Evolutionary conservation across 2,797 vertebrate species (phyloP).

Genomic region (Gymnopithys bicolor): DNA sequence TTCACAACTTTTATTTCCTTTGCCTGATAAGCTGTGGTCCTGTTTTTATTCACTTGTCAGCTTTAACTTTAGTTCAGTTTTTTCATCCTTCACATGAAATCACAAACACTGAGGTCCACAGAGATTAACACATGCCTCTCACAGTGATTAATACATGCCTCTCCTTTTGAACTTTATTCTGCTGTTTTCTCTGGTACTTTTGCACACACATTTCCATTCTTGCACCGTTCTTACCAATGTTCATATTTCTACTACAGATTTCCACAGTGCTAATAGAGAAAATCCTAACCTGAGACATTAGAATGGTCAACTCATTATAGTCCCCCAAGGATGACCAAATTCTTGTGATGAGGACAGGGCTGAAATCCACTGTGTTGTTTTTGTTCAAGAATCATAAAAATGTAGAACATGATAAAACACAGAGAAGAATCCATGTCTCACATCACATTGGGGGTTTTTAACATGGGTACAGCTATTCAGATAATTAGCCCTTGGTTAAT

Average conservation of each 20-base stretch:
- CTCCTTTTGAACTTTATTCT: background rate
- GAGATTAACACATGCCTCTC: background rate
- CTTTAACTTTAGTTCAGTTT: background rate
- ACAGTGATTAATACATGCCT: background rate
- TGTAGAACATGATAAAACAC: background rate
- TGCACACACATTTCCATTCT: background rate
- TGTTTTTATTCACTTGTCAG: constrained; percentile 4
- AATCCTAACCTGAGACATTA: background rate
- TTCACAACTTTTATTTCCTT: constrained; percentile 14
- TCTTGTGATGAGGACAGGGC: background rate
- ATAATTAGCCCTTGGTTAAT: background rate
- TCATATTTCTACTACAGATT: background rate
- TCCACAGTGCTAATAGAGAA: background rate
- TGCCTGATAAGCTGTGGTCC: background rate
- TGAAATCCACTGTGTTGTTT: background rate
- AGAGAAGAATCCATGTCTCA: background rate
- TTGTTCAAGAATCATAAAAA: background rate
- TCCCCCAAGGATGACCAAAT: background rate
- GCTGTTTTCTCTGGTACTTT: background rate
- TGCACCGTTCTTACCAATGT: background rate
- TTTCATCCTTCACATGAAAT: background rate
- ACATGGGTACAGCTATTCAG: rapidly evolving
- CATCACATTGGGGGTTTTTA: background rate
- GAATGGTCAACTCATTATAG: background rate
- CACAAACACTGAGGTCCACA: background rate